These are phyloP conservation scores for Drosophila macrospina DNA, from an alignment of 2,888 invertebrate species.

Conservation along the genomic window DNA sequence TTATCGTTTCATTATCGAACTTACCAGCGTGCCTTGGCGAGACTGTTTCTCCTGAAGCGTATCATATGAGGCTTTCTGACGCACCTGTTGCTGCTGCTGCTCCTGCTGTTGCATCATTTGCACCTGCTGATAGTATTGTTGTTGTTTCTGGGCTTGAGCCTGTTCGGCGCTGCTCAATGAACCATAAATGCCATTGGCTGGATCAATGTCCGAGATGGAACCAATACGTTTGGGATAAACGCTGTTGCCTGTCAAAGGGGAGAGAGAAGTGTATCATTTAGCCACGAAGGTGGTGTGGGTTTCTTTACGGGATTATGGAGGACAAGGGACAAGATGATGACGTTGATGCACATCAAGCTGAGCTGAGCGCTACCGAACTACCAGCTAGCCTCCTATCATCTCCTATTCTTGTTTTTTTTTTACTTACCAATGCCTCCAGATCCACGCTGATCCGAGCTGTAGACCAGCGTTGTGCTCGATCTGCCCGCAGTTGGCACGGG, in stretches of 20 bases:
- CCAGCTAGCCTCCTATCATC: conserved; percentile 56
- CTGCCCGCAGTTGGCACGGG: conserved; percentile 90
- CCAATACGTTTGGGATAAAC: conserved; percentile 90
- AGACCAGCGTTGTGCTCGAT: conserved; percentile 93
- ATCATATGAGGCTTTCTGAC: conserved; percentile 65
- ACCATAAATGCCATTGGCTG: conserved; percentile 94
- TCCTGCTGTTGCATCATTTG: conserved; percentile 82
- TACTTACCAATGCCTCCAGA: conserved; percentile 87
- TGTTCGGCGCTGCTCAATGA: conserved; percentile 86
- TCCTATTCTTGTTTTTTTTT: conserved; percentile 2
- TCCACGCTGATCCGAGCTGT: conserved; percentile 90
- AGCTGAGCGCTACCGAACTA: conserved; percentile 62
- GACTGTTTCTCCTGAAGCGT: conserved; percentile 68
- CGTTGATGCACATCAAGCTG: conserved; percentile 62
- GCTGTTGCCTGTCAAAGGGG: conserved; percentile 77
- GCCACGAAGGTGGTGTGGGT: neutral
- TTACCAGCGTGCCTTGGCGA: conserved; percentile 74
- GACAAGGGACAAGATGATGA: conserved; percentile 62
- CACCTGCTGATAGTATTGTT: conserved; percentile 82
- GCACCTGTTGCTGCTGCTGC: conserved; percentile 67
- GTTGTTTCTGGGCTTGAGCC: conserved; percentile 69
- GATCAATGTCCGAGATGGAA: conserved; percentile 97
- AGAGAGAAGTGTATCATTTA: neutral
- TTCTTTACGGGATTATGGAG: conserved; percentile 6
- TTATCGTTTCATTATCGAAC: too few species aligned